phyloP scores from a whole-genome alignment of 2,113 vertebrate genomes.

The Prunella fulvescens region DNA sequence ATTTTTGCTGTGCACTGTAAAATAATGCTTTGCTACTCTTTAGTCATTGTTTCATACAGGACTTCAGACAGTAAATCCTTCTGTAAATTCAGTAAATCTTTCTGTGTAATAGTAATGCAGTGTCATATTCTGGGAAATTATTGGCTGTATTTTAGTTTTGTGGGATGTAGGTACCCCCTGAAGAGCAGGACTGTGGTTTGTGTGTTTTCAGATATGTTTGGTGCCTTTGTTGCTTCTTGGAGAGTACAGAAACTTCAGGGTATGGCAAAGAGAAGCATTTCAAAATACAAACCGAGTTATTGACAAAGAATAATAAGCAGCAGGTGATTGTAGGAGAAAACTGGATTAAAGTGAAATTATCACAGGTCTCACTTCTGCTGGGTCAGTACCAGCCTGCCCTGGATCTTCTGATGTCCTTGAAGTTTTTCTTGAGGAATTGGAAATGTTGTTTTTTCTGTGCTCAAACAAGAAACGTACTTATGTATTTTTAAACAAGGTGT shows the following conservation, averaged over 20 bases:
- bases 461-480: background rate
- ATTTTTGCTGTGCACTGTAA: background rate
- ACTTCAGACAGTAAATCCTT: background rate
- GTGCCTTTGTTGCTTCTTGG: background rate
- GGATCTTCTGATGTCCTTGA: background rate
- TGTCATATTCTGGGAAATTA: background rate
- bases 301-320: background rate
- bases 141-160: background rate
- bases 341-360: background rate
- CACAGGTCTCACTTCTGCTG: background rate
- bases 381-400: background rate
- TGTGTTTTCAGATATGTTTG: background rate
- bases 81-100: background rate
- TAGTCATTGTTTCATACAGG: background rate
- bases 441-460: background rate
- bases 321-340: background rate
- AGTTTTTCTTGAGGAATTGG: background rate
- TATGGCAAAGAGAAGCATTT: background rate
- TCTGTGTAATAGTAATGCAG: background rate
- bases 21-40: background rate
- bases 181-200: background rate
- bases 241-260: background rate
- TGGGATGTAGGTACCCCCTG: background rate
- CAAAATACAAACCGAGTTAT: background rate
- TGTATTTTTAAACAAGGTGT: slow-evolving; percentile 50